Evolutionary conservation across 2,113 vertebrate species (phyloP).

Genomic region (Syngnathus typhle): DNA sequence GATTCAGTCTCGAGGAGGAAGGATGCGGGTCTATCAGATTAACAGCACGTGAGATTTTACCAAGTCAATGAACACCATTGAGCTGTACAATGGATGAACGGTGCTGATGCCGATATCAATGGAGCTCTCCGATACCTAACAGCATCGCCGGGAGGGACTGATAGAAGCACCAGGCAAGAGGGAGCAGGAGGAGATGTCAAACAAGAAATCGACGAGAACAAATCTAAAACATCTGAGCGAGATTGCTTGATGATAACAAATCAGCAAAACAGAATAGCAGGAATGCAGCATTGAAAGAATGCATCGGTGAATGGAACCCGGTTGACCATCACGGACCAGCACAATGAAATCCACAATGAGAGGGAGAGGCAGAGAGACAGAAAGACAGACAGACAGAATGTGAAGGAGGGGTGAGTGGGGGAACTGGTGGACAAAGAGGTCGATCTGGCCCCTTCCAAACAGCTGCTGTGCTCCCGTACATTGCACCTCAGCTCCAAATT

Average conservation of each 20-base stretch:
- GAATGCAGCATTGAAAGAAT: not conserved
- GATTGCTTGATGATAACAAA: constrained; percentile 6
- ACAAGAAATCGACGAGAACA: constrained; percentile 15
- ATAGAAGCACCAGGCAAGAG: constrained; percentile 14
- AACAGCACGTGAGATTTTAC: constrained; percentile 22
- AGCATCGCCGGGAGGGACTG: constrained; percentile 1
- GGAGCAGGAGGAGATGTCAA: constrained; percentile 7
- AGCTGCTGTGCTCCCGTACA: constrained; percentile 57
- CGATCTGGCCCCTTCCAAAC: constrained; percentile 54
- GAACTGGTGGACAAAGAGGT: constrained; percentile 46
- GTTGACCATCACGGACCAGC: constrained; percentile 3
- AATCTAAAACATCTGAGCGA: constrained; percentile 4
- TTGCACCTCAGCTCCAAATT: constrained; percentile 68
- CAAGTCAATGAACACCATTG: constrained; percentile 35
- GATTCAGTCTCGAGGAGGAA: constrained; percentile 14
- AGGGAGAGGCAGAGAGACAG: constrained; percentile 3
- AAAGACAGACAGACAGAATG: not conserved
- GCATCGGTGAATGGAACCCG: constrained; percentile 3
- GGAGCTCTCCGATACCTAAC: not conserved
- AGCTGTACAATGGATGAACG: constrained; percentile 24
- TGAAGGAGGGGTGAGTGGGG: not conserved
- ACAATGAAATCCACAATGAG: constrained; percentile 17
- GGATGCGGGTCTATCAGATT: constrained; percentile 13
- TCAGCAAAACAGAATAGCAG: not conserved
- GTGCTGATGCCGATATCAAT: constrained; percentile 15